Conservation (phyloP, 2,113 vertebrate species). For the Colossoma macropomum region DNA sequence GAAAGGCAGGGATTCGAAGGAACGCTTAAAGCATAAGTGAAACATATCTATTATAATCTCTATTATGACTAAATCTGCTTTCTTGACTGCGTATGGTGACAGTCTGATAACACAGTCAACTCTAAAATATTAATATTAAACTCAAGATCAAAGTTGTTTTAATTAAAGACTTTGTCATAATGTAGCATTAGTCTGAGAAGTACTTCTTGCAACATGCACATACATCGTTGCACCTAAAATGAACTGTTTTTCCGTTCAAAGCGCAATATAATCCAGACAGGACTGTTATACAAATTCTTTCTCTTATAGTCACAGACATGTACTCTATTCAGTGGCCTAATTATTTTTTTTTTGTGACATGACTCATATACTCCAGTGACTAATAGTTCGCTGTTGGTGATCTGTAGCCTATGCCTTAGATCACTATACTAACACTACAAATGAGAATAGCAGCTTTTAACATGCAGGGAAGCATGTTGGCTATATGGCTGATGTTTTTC, state of each 20-base stretch:
- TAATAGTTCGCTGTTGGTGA: not conserved
- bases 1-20: not conserved
- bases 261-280: too few species aligned
- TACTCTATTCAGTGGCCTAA: not conserved
- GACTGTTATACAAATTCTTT: too few species aligned
- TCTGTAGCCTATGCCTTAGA: not conserved
- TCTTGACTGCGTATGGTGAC: not conserved
- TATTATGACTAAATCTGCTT: constrained; percentile 17
- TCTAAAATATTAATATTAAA: not conserved
- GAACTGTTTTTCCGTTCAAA: too few species aligned
- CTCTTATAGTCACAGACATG: not conserved
- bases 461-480: too few species aligned
- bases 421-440: not conserved
- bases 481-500: too few species aligned
- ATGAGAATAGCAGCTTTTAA: not conserved
- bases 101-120: not conserved
- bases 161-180: not conserved
- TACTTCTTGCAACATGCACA: not conserved
- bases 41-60: constrained; percentile 21
- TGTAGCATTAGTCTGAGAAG: not conserved
- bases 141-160: not conserved
- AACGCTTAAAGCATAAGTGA: constrained; percentile 3
- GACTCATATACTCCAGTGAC: not conserved
- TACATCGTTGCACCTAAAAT: not conserved
- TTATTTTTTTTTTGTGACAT: not conserved